phyloP scores from a whole-genome alignment of 1,140 invertebrate genomes.

The Planococcus citri region DNA sequence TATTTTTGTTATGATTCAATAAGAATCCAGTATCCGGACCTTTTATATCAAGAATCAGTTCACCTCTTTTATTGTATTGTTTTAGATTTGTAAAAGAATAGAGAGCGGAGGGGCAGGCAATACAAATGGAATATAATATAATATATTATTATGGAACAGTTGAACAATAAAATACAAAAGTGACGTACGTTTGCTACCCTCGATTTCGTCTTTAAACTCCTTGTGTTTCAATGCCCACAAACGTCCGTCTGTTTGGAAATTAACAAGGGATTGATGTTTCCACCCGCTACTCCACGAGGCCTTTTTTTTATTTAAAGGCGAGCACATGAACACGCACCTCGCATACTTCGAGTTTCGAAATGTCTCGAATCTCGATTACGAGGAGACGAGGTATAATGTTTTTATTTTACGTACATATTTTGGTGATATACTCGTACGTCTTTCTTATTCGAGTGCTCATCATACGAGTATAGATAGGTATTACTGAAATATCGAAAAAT shows the following conservation, averaged over 20 bases:
- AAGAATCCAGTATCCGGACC: slow-evolving; percentile 18
- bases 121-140: slow-evolving; percentile 1
- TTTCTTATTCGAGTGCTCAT: too few species aligned
- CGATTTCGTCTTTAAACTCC: slow-evolving; percentile 11
- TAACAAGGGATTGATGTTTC: slow-evolving; percentile 17
- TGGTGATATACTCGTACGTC: background rate
- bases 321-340: too few species aligned
- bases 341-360: background rate
- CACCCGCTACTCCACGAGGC: background rate
- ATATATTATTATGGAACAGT: slow-evolving; percentile 20
- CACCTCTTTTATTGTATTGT: slow-evolving; percentile 19
- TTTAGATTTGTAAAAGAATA: background rate
- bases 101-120: background rate
- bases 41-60: slow-evolving; percentile 19
- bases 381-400: too few species aligned
- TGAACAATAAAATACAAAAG: slow-evolving; percentile 20
- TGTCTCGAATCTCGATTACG: background rate
- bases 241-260: slow-evolving; percentile 17
- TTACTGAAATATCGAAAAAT: background rate
- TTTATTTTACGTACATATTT: too few species aligned
- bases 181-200: slow-evolving; percentile 17
- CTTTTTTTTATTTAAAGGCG: too few species aligned
- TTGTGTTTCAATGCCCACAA: slow-evolving; percentile 19
- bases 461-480: too few species aligned
- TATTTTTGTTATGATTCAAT: slow-evolving; percentile 1